Evolutionary conservation across 2,113 vertebrate genomes (phyloP).

Genomic region (Phalacrocorax pelagicus): DNA sequence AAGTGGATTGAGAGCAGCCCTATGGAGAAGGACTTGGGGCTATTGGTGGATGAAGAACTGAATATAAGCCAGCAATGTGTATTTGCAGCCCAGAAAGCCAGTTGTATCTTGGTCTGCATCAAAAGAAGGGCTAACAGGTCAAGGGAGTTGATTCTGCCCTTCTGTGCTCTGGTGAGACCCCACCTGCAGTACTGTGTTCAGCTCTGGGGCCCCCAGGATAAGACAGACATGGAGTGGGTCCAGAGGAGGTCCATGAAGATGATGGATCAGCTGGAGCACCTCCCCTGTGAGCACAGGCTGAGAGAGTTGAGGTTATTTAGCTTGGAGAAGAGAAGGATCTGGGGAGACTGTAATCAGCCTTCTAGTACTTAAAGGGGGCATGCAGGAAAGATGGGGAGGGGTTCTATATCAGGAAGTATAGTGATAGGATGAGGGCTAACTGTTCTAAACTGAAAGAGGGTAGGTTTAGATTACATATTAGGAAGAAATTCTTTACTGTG

Average conservation of each 20-base stretch:
- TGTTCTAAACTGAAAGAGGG: background rate
- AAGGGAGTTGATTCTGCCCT: background rate
- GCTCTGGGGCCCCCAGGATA: background rate
- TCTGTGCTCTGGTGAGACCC: rapidly evolving
- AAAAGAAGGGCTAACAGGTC: background rate
- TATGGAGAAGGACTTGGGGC: background rate
- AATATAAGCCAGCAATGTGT: background rate
- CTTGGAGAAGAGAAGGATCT: background rate
- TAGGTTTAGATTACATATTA: background rate
- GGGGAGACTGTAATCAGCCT: background rate
- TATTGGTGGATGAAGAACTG: background rate
- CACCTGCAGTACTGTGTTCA: background rate
- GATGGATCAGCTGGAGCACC: background rate
- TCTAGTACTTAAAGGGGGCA: background rate
- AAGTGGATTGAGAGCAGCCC: background rate
- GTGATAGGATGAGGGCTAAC: background rate
- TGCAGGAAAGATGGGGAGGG: background rate
- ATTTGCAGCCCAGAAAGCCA: background rate
- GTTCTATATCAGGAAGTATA: background rate
- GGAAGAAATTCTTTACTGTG: background rate
- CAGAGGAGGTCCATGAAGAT: background rate
- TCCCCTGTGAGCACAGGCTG: background rate
- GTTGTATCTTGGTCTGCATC: background rate
- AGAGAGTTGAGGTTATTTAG: background rate
- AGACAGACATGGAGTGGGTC: background rate